Evolutionary conservation across 1,140 invertebrate species (phyloP).

Genomic region (Ceratina australensis): DNA sequence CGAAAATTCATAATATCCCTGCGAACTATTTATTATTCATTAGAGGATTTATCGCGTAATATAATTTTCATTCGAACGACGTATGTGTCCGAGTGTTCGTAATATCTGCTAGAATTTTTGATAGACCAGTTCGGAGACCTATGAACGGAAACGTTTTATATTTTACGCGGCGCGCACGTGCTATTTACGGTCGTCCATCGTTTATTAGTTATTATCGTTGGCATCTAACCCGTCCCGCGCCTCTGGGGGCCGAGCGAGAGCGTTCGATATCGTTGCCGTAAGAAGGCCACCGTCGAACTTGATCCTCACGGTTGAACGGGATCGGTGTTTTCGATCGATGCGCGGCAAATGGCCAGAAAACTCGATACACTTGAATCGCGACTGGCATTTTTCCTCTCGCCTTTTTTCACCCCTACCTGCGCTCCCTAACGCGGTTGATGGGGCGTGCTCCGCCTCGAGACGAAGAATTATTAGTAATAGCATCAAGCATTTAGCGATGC

Average conservation of each 20-base stretch:
- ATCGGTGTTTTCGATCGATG: slow-evolving; percentile 49
- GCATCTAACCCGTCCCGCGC: slow-evolving; percentile 35
- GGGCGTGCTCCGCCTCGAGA: background rate
- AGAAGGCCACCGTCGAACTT: slow-evolving; percentile 57
- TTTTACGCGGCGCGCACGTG: background rate
- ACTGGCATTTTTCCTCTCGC: background rate
- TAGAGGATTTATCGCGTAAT: background rate
- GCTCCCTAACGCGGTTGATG: background rate
- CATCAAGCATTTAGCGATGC: background rate
- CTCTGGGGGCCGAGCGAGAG: background rate
- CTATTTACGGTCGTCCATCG: slow-evolving; percentile 52
- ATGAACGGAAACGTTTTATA: too few species aligned
- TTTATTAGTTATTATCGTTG: slow-evolving; percentile 55
- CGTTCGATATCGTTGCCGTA: slow-evolving; percentile 32
- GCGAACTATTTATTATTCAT: too few species aligned
- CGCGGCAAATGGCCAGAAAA: slow-evolving; percentile 41
- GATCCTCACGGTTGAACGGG: slow-evolving; percentile 55
- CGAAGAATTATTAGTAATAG: background rate
- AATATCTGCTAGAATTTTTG: background rate
- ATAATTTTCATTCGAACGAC: background rate
- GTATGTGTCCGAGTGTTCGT: slow-evolving; percentile 5
- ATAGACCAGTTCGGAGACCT: too few species aligned
- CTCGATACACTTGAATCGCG: background rate
- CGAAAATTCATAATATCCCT: too few species aligned
- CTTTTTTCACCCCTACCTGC: background rate